Evolutionary conservation across 2,888 invertebrate species (phyloP).

Genomic region (Ptilodon capucinus): DNA sequence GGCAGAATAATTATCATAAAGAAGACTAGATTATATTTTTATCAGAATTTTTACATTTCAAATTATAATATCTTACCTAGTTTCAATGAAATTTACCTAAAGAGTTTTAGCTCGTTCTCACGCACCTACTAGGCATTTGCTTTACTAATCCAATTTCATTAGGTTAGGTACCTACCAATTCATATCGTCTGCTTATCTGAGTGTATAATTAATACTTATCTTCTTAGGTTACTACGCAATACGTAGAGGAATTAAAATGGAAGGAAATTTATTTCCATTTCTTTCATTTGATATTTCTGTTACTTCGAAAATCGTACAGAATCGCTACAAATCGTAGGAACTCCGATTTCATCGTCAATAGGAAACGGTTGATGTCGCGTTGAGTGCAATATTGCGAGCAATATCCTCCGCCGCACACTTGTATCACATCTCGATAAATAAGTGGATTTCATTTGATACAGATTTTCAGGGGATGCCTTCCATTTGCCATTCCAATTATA

Average conservation of each 20-base stretch:
- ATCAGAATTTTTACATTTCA: no score
- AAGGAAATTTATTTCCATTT: neutral
- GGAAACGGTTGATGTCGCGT: conserved; percentile 35
- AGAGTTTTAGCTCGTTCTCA: no score
- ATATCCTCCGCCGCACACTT: conserved; percentile 29
- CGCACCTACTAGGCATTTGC: no score
- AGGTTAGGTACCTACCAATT: no score
- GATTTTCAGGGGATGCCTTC: no score
- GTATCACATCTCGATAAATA: neutral
- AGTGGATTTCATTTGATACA: neutral
- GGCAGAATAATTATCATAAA: neutral
- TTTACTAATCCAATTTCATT: no score
- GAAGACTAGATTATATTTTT: no score
- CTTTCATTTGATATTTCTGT: neutral
- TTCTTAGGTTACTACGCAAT: neutral
- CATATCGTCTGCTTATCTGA: no score
- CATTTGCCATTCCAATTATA: no score
- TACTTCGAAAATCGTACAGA: conserved; percentile 3
- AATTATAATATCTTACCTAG: no score
- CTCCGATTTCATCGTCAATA: conserved; percentile 34
- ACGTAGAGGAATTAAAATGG: neutral
- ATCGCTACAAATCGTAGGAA: conserved; percentile 23
- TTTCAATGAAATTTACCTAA: no score
- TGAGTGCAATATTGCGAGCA: conserved; percentile 37
- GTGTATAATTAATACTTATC: no score